Base-by-base conservation (phyloP, 1,140 invertebrate genomes). In the Trinorchestia longiramus region DNA sequence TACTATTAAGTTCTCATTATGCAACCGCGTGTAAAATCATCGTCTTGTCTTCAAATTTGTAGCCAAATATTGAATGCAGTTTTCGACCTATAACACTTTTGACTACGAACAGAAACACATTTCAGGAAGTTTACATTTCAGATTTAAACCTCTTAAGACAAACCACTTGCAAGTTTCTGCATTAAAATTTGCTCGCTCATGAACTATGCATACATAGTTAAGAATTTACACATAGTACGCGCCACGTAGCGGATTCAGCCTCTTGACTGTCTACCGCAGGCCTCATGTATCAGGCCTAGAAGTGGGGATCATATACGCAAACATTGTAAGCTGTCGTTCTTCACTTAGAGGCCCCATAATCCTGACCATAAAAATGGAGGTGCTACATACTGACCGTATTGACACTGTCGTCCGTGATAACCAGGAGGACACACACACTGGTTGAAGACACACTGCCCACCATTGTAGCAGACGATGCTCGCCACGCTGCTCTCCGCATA, bases 391-490 rank as follows among this genome's bases (percentile, higher is more conserved):
- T 96, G 43, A 96, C 96, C 96, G 88, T 95, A 96, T 95, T 96
- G 96, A 43, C 96, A 96, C 36, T 95, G 95, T 0, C 95, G 95
- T 23, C 96, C 96, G 95, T 95, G 91, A 95, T 92, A 96, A 19
- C 96, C 96, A 44, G 95, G 43, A 53, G 95, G 95, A 95, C 96
- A 96, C 53, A 96, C 94, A 57, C 96, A 96, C 77, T 95, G 95
- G 95, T 95, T 96, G 96, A 95, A 96, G 43, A 96, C 90, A 47
- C 96, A 96, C 41, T 95, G 95, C 19, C 96, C 96, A 28, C 95
- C 95, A 43, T 96, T 96, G 88, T 95, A 95, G 57, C 96, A 96
- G 0, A 95, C 43, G 44, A 96, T 95, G 92, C 41, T 40, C 36
- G 92, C 92, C 44, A 45, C 19, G 92, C 44, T 94, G 44, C 43